phyloP scores from a whole-genome alignment of 2,888 invertebrate species.

The Pocota personata region DNA sequence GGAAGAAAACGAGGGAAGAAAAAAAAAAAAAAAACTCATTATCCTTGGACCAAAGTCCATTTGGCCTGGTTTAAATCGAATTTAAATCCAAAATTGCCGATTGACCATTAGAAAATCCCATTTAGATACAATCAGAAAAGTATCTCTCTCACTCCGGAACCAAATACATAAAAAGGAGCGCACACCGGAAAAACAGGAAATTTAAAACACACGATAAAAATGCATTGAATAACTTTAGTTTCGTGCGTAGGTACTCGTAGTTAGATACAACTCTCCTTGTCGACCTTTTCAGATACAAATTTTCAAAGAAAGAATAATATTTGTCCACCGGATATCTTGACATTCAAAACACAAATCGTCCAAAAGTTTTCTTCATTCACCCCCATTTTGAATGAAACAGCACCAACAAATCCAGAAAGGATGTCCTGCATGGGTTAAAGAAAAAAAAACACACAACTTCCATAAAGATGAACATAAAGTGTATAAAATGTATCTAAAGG shows the following conservation, averaged over 20 bases:
- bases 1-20: background rate
- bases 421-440: conserved; percentile 57
- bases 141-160: conserved; percentile 22
- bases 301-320: conserved; percentile 33
- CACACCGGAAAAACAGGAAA: conserved; percentile 50
- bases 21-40: conserved; percentile 62
- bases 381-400: conserved; percentile 21
- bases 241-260: conserved; percentile 21
- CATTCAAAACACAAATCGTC: conserved; percentile 71
- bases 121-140: conserved; percentile 68
- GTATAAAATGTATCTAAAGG: conserved; percentile 61
- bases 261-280: background rate
- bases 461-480: conserved; percentile 55
- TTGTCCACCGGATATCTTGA: conserved; percentile 72
- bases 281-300: conserved; percentile 28
- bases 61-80: conserved; percentile 67
- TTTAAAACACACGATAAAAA: conserved; percentile 63
- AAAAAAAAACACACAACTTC: conserved; percentile 7
- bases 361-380: conserved; percentile 42
- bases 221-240: conserved; percentile 38
- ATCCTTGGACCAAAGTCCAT: conserved; percentile 62
- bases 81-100: conserved; percentile 73
- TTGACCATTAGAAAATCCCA: conserved; percentile 73
- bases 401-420: conserved; percentile 62
- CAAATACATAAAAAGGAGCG: background rate